These are phyloP conservation scores for Aspidoscelis tigris DNA, from an alignment of 2,113 vertebrate genomes.

Conservation along the genomic window DNA sequence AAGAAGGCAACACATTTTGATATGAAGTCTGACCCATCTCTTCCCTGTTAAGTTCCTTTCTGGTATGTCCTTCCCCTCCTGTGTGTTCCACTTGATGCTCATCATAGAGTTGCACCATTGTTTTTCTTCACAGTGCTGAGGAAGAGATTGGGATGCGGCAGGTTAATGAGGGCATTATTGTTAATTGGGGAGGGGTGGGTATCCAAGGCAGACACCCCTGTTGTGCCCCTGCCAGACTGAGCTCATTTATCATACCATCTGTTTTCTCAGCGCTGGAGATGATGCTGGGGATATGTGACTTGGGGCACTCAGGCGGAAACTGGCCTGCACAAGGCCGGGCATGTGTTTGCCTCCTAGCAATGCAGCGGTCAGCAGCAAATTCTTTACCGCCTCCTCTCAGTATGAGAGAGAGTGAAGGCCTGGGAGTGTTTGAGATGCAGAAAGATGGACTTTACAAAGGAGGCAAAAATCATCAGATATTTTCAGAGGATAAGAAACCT, in stretches of 20 bases:
- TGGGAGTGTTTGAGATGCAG: conserved; percentile 62
- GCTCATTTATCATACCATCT: conserved; percentile 74
- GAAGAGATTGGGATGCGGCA: neutral
- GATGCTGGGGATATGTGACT: conserved; percentile 69
- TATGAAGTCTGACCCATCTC: no score
- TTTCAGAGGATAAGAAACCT: neutral
- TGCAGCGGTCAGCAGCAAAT: conserved; percentile 74
- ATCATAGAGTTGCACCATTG: conserved; percentile 4
- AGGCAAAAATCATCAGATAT: conserved; percentile 13
- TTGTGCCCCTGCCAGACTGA: conserved; percentile 53
- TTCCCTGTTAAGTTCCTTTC: no score
- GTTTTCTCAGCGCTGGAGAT: conserved; percentile 71
- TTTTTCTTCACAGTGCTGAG: conserved; percentile 28
- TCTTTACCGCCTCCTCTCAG: conserved; percentile 69
- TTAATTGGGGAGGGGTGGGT: conserved; percentile 4
- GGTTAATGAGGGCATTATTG: conserved; percentile 19
- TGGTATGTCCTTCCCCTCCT: neutral
- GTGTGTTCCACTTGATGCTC: conserved; percentile 33
- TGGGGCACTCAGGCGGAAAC: conserved; percentile 74
- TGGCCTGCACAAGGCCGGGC: conserved; percentile 71
- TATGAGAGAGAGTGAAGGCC: conserved; percentile 61
- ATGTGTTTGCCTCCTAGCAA: conserved; percentile 73
- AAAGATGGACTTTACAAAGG: conserved; percentile 35
- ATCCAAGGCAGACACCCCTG: conserved; percentile 57
- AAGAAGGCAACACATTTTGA: neutral